phyloP scores from a whole-genome alignment of 1,140 invertebrate genomes.

The Rhizoglyphus robini region DNA sequence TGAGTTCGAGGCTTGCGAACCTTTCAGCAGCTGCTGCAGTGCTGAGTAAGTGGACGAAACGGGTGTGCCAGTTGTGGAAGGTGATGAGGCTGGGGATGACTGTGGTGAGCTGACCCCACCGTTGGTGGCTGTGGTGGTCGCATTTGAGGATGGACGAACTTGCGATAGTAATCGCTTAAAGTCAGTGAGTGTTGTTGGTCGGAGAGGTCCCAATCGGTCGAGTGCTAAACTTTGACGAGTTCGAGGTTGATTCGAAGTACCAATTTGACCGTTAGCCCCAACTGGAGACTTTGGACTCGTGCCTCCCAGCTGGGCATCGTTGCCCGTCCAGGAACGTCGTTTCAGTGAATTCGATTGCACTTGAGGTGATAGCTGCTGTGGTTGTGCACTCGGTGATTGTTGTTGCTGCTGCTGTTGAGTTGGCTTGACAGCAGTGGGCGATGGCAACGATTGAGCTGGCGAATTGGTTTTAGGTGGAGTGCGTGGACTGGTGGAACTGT shows the following conservation, averaged over 20 bases:
- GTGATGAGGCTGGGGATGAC: neutral
- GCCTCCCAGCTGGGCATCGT: neutral
- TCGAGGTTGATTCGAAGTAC: neutral
- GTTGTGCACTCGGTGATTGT: neutral
- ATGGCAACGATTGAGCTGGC: neutral
- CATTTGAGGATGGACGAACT: slow-evolving; percentile 42
- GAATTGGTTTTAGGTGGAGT: neutral
- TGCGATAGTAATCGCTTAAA: slow-evolving; percentile 64
- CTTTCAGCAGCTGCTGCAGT: neutral
- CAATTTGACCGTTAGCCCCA: neutral
- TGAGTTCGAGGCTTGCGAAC: neutral
- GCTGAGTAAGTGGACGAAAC: slow-evolving; percentile 4
- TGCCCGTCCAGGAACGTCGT: neutral
- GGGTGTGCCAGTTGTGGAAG: neutral
- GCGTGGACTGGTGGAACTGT: neutral
- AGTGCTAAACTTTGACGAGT: slow-evolving; percentile 32
- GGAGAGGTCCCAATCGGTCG: slow-evolving; percentile 37
- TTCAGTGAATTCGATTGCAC: neutral
- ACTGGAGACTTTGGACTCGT: neutral
- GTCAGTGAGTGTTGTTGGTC: slow-evolving; percentile 39
- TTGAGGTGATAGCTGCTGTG: neutral
- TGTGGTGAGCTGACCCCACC: too few species aligned
- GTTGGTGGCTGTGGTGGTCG: slow-evolving; percentile 28
- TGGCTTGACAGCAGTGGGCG: neutral
- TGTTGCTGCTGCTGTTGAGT: neutral